Evolutionary conservation across 2,888 invertebrate species (phyloP), one percentile per base, ranked within the genome.

Genomic region (Phengaris arion): DNA sequence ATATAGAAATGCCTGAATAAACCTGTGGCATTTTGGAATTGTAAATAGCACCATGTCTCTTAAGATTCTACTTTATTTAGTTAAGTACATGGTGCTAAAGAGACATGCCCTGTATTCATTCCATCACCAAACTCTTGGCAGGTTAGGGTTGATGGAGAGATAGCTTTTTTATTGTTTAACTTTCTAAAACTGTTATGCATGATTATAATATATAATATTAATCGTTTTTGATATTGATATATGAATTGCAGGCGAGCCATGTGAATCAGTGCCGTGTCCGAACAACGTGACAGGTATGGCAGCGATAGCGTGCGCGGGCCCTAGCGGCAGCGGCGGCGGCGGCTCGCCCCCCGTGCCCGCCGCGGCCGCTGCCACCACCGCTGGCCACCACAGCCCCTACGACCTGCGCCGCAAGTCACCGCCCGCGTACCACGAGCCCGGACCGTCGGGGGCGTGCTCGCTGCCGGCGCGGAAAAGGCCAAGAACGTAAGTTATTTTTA

Each of bases 331-430:
- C 74, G 86, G 89, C 79, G 92, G 94, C 80, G 94, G 94, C 74
- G 90, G 94, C 84, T 86, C 94, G 82, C 87, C 94, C 81, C 94
- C 94, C 12, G 92, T 92, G 89, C 92, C 94, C 82, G 89, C 94
- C 84, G 93, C 92, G 75, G 92, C 90, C 83, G 92, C 87, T 95
- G 98, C 94, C 96, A 97, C 90, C 96, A 97, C 84, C 95, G 89
- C 94, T 79, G 94, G 94, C 80, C 98, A 98, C 90, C 97, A 97
- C 88, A 97, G 98, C 80, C 98, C 98, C 2, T 98, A 98, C 87
- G 98, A 98, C 89, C 94, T 98, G 85, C 95, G 98, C 79, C 95
- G 98, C 83, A 98, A 98, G 92, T 97, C 96, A 80, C 97, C 94
- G 80, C 92, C 97, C 70, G 96, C 96, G 72, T 96, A 96, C 86